A percentile compares a stretch with the other conserved stretches of the same genome.
Evolutionary conservation across 2,888 invertebrate species (phyloP).

Genomic region (Amphipoea oculea): DNA sequence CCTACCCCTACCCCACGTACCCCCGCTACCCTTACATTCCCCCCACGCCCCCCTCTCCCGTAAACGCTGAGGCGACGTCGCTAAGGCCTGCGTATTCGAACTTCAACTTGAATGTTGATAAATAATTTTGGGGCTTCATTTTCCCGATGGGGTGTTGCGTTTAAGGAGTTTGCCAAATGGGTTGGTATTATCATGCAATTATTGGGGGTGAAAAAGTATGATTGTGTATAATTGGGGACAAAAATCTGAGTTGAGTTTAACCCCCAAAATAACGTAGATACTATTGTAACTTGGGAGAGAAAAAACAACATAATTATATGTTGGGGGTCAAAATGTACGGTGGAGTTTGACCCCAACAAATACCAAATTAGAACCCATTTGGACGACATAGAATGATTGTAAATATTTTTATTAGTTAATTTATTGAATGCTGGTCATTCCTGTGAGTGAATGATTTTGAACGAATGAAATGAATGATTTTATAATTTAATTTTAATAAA

Average conservation of each 20-base stretch:
- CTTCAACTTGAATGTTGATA: slow-evolving; percentile 87
- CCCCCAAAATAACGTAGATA: not conserved
- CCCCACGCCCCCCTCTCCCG: slow-evolving; percentile 87
- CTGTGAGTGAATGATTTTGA: slow-evolving; percentile 32
- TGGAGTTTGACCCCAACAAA: not conserved
- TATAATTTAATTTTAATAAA: slow-evolving; percentile 38
- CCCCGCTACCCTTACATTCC: slow-evolving; percentile 90
- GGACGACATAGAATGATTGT: slow-evolving; percentile 45
- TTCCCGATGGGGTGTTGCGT: slow-evolving; percentile 34
- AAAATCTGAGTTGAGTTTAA: not conserved
- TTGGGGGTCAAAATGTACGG: not conserved
- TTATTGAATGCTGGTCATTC: slow-evolving; percentile 68
- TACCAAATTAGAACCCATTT: slow-evolving; percentile 44
- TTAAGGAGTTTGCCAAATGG: slow-evolving; percentile 33
- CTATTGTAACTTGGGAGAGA: not conserved
- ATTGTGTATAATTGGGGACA: slow-evolving; percentile 4
- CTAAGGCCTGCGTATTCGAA: slow-evolving; percentile 88
- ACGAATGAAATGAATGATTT: slow-evolving; percentile 54
- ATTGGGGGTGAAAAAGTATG: slow-evolving; percentile 1
- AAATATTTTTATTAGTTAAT: slow-evolving; percentile 62
- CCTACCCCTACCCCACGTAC: slow-evolving; percentile 90
- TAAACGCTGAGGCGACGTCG: slow-evolving; percentile 82
- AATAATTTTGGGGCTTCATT: slow-evolving; percentile 73
- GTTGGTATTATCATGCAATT: slow-evolving; percentile 28
- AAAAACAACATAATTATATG: not conserved